These are phyloP conservation scores for Eleutherodactylus coqui DNA, from an alignment of 2,797 vertebrate species.

Conservation along the genomic window DNA sequence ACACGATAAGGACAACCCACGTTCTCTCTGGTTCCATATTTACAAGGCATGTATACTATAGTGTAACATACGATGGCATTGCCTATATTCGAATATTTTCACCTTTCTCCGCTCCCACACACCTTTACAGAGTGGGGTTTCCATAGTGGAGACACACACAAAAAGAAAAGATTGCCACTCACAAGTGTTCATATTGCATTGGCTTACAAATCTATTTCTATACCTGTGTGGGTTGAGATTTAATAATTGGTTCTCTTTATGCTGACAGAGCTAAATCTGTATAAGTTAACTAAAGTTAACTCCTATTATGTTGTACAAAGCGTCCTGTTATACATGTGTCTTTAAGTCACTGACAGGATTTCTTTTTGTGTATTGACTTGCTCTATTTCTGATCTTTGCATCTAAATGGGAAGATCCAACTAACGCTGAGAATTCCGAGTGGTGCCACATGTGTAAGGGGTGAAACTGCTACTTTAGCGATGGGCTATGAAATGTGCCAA, in stretches of 20 bases:
- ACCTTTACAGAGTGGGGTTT: slow-evolving; percentile 4
- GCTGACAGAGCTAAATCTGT: slow-evolving; percentile 29
- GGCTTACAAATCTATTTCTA: slow-evolving; percentile 51
- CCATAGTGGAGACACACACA: slow-evolving; percentile 3
- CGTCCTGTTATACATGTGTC: neutral
- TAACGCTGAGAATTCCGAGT: neutral
- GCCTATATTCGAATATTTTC: slow-evolving; percentile 2
- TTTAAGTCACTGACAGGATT: neutral
- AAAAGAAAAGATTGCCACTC: neutral
- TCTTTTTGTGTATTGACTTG: neutral
- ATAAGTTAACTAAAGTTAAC: slow-evolving; percentile 16
- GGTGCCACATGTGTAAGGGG: neutral
- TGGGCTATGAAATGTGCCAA: no score
- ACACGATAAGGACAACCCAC: neutral
- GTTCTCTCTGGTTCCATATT: neutral
- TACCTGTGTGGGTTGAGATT: slow-evolving; percentile 53
- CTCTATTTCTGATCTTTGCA: neutral
- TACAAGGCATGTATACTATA: neutral
- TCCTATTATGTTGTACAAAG: neutral
- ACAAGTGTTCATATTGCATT: slow-evolving; percentile 4
- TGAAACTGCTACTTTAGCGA: no score
- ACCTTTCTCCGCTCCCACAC: slow-evolving; percentile 47
- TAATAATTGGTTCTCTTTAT: neutral
- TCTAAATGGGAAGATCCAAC: neutral
- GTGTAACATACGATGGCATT: slow-evolving; percentile 11